Base-by-base conservation (phyloP, 1,140 invertebrate genomes). In the Zaprionus ghesquierei region DNA sequence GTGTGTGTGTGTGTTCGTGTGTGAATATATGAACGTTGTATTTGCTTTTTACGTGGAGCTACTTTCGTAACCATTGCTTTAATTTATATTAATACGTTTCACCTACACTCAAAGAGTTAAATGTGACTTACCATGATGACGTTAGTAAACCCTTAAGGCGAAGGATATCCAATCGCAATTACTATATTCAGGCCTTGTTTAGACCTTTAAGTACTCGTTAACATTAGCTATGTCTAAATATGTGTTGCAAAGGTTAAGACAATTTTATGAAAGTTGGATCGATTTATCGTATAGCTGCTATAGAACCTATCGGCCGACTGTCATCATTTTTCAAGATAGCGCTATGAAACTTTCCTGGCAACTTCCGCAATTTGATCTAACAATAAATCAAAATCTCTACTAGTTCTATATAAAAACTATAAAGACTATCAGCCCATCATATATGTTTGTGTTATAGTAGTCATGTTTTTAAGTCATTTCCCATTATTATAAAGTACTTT, bases 61-160 rank as follows among this genome's bases (percentile, higher is more conserved):
- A 29, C 55, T 85, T 75, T 85, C 77, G 69, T 61, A 85, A 81
- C 50, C 60, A 60, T 59, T 81, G 64, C 69, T 50, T 77, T 74
- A 69, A 61, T 65, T 85, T 66, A 58, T 9, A 73, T 71, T 63
- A 70, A 85, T 49, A 49, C 60, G 20, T 49, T 35, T 54, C 79
- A 51, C 80, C 72, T 68, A 71, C 80, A 68, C 80, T 38, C 18
- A 9, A 10, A 27, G 20, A 20, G 18, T 22, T 6, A 1, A 62
- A 29, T 5, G 20, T 33, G n/a, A 5, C n/a, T 13, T n/a, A 18
- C 22, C 3, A 27, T 20, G 23, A 27, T 25, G 15, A 60, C 15
- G 2, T 1, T 18, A 1, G 41, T 5, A 69, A 53, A 53, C 56
- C 33, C 56, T 33, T 23, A 13, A 25, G 4, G 20, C 10, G 2